Evolutionary conservation across 1,140 invertebrate genomes (phyloP), one percentile per base, ranked within the genome.

Genomic region (Aphaenogaster rudis): DNA sequence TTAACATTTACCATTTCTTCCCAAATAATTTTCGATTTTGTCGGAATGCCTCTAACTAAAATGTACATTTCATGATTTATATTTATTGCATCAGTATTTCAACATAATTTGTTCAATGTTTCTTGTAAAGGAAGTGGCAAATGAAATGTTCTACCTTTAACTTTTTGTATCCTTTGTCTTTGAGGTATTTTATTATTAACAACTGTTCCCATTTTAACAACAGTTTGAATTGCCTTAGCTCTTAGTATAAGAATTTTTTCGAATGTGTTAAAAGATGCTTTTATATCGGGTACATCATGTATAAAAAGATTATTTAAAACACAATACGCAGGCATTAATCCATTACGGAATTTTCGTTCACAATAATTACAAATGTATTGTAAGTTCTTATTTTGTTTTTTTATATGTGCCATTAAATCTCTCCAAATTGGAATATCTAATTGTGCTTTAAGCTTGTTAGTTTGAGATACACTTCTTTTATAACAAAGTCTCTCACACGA

Each of bases 61-160:
- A 94, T 90, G 61, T 87, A 92, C n/a, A 94, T 76, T 87, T 93
- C 88, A 39, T 36, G 15, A 45, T 72, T 72, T 3, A 9, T 36
- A 36, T 72, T 72, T 72, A 72, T 72, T 8, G 69, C 1, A 72
- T 72, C 69, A 11, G 15, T 72, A 17, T 72, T 36, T 0, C 0
- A 13, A 52, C 48, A 72, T 36, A 52, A 3, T 72, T 72, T 72
- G 11, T 72, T 36, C 28, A 6, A 36, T 8, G 69, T 50, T 13
- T 63, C 13, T 36, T 63, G 28, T 15, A 63, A 36, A 5, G 61
- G 61, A 9, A 63, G 17, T 36, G 61, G 36, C 21, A 66, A 66
- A 66, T 42, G 36, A 39, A 66, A 66, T 3, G 17, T 66, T 42
- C 63, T 42, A 42, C 63, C 63, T 66, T 66, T 66, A 11, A 39